Conservation (phyloP, 2,888 invertebrate genomes). For the Teinopalpus imperialis region DNA sequence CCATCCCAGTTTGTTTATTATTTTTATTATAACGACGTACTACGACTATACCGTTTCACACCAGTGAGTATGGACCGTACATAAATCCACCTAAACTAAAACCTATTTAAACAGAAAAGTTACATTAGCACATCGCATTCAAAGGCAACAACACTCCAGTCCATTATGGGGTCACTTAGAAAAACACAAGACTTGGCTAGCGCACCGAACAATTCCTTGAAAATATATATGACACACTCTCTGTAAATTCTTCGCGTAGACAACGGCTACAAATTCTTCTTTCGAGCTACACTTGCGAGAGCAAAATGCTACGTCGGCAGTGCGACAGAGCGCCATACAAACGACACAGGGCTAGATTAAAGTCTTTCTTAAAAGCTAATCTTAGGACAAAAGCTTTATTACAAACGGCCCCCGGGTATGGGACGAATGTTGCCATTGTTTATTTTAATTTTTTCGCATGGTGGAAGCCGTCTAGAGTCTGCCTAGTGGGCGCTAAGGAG, state of each 20-base stretch:
- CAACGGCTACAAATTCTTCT: conserved; percentile 18
- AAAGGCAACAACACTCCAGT: conserved; percentile 7
- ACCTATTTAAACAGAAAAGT: neutral
- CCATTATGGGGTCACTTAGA: conserved; percentile 26
- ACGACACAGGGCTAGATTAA: conserved; percentile 49
- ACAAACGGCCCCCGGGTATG: conserved; percentile 64
- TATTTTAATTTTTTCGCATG: conserved; percentile 79
- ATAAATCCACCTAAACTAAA: too few relatives aligned
- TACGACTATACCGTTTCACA: too few relatives aligned
- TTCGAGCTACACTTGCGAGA: conserved; percentile 9
- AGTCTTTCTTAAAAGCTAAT: conserved; percentile 77
- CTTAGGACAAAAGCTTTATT: conserved; percentile 79
- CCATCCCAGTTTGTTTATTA: too few relatives aligned
- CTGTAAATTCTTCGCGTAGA: conserved; percentile 18
- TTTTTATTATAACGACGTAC: too few relatives aligned
- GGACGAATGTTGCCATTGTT: conserved; percentile 73
- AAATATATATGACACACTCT: conserved; percentile 24
- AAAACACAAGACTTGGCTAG: conserved; percentile 24
- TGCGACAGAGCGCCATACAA: conserved; percentile 31
- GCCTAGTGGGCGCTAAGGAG: conserved; percentile 50
- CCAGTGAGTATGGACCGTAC: too few relatives aligned
- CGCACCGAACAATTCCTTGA: conserved; percentile 23
- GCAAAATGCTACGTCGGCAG: conserved; percentile 8
- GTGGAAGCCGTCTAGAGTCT: conserved; percentile 47
- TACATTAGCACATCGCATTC: conserved; percentile 7